Conservation (phyloP, 2,888 invertebrate species). For the Malacosoma neustria region DNA sequence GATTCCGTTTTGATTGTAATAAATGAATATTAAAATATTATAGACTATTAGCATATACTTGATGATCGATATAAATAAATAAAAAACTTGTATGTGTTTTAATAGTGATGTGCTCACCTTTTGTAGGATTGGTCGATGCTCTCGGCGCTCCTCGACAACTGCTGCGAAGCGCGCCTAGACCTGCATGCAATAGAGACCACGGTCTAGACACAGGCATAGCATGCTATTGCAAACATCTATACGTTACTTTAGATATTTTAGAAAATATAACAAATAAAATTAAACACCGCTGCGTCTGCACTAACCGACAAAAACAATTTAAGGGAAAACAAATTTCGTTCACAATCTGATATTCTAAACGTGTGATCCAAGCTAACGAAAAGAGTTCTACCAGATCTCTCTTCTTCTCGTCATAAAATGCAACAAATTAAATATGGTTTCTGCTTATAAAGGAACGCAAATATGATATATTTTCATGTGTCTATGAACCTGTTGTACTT, state of each 20-base stretch:
- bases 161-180: constrained; percentile 92
- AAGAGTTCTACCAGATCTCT: too few species aligned
- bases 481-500: too few species aligned
- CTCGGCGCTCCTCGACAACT: constrained; percentile 81
- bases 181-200: constrained; percentile 78
- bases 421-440: too few species aligned
- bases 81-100: not conserved
- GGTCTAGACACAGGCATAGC: constrained; percentile 64
- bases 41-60: not conserved
- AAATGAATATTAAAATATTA: constrained; percentile 1
- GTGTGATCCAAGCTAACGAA: too few species aligned
- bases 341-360: too few species aligned
- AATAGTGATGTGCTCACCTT: constrained; percentile 56
- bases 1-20: too few species aligned
- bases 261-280: constrained; percentile 13
- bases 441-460: too few species aligned
- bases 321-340: too few species aligned
- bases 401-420: too few species aligned
- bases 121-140: constrained; percentile 76
- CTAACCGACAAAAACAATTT: too few species aligned
- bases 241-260: constrained; percentile 32
- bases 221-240: constrained; percentile 37
- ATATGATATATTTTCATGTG: too few species aligned
- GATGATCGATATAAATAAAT: not conserved
- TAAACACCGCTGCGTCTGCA: too few species aligned